A percentile compares a stretch with the other conserved stretches of the same genome.
phyloP scores from a whole-genome alignment of 1,140 invertebrate genomes.

The Augochlora pura region DNA sequence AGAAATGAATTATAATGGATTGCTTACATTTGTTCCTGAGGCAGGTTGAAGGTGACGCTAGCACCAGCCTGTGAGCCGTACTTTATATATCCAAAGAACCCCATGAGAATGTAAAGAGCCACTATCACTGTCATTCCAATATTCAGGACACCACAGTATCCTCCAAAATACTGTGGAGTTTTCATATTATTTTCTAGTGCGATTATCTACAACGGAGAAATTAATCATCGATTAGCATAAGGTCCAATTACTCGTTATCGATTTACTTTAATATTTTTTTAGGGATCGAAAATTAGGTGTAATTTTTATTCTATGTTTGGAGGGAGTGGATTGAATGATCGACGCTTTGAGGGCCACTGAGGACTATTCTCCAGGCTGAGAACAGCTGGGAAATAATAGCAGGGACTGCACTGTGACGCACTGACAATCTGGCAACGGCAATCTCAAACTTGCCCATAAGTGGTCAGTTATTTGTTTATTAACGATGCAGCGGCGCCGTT shows the following conservation, averaged over 20 bases:
- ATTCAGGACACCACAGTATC: conserved; percentile 88
- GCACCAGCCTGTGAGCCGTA: conserved; percentile 85
- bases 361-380: neutral
- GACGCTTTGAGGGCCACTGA: conserved; percentile 21
- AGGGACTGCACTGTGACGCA: conserved; percentile 39
- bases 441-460: conserved; percentile 42
- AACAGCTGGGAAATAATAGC: conserved; percentile 33
- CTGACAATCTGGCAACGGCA: conserved; percentile 29
- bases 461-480: conserved; percentile 51
- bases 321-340: neutral
- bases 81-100: conserved; percentile 91
- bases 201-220: conserved; percentile 83
- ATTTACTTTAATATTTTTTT: no score
- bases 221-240: no score
- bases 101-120: conserved; percentile 86
- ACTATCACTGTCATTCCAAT: conserved; percentile 88
- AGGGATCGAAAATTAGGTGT: neutral
- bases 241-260: no score
- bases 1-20: no score
- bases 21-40: conserved; percentile 72
- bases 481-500: conserved; percentile 33
- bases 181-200: conserved; percentile 94
- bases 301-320: neutral
- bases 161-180: conserved; percentile 86
- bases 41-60: conserved; percentile 88